These are phyloP conservation scores for Archips crataeganus DNA, from an alignment of 2,888 invertebrate species.

Conservation along the genomic window DNA sequence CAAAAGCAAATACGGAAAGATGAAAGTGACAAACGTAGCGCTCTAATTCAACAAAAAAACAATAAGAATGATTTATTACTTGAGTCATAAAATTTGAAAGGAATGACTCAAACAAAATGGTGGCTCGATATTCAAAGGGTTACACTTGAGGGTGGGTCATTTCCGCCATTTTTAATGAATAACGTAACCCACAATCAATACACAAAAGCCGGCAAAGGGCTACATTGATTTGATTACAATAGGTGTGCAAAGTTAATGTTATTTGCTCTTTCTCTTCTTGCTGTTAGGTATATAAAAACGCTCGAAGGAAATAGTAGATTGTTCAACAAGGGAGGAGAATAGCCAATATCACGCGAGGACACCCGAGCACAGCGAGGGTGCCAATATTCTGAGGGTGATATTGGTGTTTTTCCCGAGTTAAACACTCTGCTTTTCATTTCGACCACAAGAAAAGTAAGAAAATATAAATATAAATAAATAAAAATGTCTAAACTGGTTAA, in stretches of 20 bases:
- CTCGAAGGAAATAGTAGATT: too few species aligned
- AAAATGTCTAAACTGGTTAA: too few species aligned
- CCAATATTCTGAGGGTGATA: too few species aligned
- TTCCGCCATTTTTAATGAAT: slow-evolving; percentile 6
- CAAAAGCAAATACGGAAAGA: neutral
- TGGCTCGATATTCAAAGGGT: neutral
- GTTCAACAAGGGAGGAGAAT: too few species aligned
- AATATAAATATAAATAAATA: too few species aligned
- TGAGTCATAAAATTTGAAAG: slow-evolving; percentile 13
- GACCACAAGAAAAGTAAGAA: too few species aligned
- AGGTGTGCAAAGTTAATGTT: neutral
- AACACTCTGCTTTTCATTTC: too few species aligned
- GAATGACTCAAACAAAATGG: slow-evolving; percentile 4
- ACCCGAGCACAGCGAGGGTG: too few species aligned
- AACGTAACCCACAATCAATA: neutral
- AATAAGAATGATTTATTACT: slow-evolving; percentile 33
- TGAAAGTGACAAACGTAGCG: slow-evolving; percentile 1
- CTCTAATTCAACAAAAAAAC: slow-evolving; percentile 22
- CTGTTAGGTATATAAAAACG: too few species aligned
- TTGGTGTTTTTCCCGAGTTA: too few species aligned
- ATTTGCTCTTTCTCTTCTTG: neutral
- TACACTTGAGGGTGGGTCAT: neutral
- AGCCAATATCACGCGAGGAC: too few species aligned
- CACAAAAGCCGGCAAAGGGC: neutral
- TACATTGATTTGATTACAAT: neutral